Conservation (phyloP, 2,888 invertebrate genomes). For the Slavum lentiscoides region DNA sequence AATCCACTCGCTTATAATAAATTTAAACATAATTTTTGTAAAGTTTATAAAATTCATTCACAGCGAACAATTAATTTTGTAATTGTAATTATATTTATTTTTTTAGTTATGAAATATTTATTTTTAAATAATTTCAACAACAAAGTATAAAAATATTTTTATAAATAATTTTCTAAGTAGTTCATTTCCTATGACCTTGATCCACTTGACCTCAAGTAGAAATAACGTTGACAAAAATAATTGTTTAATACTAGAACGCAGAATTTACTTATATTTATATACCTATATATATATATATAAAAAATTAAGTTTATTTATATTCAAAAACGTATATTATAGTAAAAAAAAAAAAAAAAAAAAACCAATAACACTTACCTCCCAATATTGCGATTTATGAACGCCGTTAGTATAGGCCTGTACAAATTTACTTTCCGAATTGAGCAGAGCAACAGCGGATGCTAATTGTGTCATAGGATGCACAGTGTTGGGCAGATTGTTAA, state of each 20-base stretch:
- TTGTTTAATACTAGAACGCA: neutral
- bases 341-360: neutral
- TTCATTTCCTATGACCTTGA: neutral
- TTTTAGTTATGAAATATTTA: neutral
- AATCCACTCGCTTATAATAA: too few species aligned
- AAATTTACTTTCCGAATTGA: constrained; percentile 91
- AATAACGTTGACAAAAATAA: neutral
- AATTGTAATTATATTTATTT: neutral
- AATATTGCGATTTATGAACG: constrained; percentile 84
- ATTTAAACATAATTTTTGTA: too few species aligned
- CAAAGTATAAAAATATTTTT: neutral
- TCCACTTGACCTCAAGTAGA: constrained; percentile 16
- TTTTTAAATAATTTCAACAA: neutral
- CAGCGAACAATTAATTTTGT: neutral
- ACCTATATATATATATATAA: neutral
- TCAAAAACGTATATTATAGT: neutral
- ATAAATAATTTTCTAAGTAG: neutral
- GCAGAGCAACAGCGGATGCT: constrained; percentile 84
- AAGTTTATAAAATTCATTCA: too few species aligned
- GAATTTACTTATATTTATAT: neutral
- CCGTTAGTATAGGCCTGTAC: constrained; percentile 87
- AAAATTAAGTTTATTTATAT: neutral
- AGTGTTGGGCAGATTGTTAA: constrained; percentile 86
- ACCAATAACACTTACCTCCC: constrained; percentile 69
- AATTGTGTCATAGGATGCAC: constrained; percentile 96